These are phyloP conservation scores for Luffia ferchaultella DNA, from an alignment of 2,888 invertebrate genomes.

Conservation along the genomic window DNA sequence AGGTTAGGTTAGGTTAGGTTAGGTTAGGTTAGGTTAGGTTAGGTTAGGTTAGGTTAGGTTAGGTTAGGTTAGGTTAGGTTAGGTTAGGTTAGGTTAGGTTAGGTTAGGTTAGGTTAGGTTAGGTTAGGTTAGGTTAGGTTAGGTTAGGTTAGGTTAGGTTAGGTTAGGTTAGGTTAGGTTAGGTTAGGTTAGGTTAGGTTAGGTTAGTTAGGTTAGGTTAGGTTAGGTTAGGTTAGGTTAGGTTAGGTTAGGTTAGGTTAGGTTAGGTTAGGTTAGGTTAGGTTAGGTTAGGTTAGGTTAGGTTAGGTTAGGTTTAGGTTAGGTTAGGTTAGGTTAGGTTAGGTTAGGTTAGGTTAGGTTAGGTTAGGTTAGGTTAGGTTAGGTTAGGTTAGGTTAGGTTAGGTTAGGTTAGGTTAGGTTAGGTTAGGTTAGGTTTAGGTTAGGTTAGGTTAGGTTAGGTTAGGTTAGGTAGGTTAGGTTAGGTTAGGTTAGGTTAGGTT, in stretches of 20 bases:
- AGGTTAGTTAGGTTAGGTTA: slow-evolving; percentile 15
- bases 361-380: slow-evolving; percentile 11
- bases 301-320: slow-evolving; percentile 12
- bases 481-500: slow-evolving; percentile 8
- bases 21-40: slow-evolving; percentile 13
- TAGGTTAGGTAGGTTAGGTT: slow-evolving; percentile 5
- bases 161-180: slow-evolving; percentile 17
- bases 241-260: slow-evolving; percentile 14
- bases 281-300: slow-evolving; percentile 12
- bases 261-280: slow-evolving; percentile 13
- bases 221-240: slow-evolving; percentile 13
- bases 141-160: slow-evolving; percentile 15
- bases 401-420: slow-evolving; percentile 9
- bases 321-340: slow-evolving; percentile 12
- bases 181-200: slow-evolving; percentile 16
- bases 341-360: slow-evolving; percentile 13
- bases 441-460: neutral
- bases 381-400: slow-evolving; percentile 11
- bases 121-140: slow-evolving; percentile 17
- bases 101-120: slow-evolving; percentile 17
- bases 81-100: slow-evolving; percentile 16
- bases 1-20: slow-evolving; percentile 13
- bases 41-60: slow-evolving; percentile 17
- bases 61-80: slow-evolving; percentile 18
- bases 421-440: slow-evolving; percentile 7